These are phyloP conservation scores for Tenthredo amoena DNA, from an alignment of 2,888 invertebrate species.

Conservation along the genomic window DNA sequence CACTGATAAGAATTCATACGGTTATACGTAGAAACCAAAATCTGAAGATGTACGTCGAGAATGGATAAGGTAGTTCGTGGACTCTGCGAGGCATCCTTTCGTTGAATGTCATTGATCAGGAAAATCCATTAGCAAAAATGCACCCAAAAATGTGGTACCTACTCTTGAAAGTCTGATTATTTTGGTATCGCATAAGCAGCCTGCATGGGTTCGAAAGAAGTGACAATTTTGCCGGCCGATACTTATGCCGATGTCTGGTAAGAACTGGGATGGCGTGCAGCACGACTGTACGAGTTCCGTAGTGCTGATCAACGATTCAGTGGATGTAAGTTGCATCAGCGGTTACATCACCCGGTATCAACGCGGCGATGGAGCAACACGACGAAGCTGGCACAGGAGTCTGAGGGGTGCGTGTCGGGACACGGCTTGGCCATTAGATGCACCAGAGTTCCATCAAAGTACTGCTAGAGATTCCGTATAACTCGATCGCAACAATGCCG, in stretches of 20 bases:
- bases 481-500: constrained; percentile 43
- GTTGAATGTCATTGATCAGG: not conserved
- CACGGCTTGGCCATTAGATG: constrained; percentile 78
- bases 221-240: constrained; percentile 29
- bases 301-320: constrained; percentile 41
- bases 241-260: not conserved
- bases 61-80: not conserved
- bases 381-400: constrained; percentile 46
- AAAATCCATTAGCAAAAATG: not conserved
- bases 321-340: constrained; percentile 45
- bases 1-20: not conserved
- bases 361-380: constrained; percentile 35
- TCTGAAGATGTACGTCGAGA: not conserved
- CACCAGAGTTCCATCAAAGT: constrained; percentile 76
- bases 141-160: not conserved
- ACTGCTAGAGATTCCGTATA: constrained; percentile 55
- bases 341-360: constrained; percentile 49
- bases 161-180: not conserved
- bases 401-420: constrained; percentile 75
- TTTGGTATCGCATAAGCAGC: too few relatives aligned
- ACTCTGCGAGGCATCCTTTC: not conserved
- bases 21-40: not conserved
- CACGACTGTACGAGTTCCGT: constrained; percentile 31
- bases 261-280: constrained; percentile 16
- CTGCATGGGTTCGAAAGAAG: not conserved